Evolutionary conservation across 2,113 vertebrate species (phyloP).

Genomic region (Podilymbus podiceps): DNA sequence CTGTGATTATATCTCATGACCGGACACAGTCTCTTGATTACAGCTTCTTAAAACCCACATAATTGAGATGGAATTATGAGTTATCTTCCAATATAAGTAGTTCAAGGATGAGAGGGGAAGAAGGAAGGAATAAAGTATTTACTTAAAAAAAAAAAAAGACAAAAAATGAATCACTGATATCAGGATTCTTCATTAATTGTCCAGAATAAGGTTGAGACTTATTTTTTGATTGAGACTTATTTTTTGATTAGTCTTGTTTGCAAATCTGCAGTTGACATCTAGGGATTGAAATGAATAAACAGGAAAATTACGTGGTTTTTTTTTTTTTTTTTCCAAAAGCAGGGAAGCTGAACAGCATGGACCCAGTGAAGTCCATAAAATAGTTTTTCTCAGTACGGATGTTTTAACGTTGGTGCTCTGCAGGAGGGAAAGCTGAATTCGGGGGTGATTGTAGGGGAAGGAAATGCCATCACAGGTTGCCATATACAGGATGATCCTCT

Average conservation of each 20-base stretch:
- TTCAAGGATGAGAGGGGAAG: neutral
- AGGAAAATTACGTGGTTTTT: no score
- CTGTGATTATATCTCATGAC: neutral
- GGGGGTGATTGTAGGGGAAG: neutral
- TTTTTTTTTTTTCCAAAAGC: neutral
- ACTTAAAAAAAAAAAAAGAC: neutral
- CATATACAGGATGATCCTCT: neutral
- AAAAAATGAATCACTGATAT: rapidly evolving
- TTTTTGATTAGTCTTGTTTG: neutral
- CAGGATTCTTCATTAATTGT: neutral
- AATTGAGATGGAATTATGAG: neutral
- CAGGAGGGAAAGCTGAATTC: neutral
- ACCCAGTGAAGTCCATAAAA: neutral
- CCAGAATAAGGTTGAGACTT: neutral
- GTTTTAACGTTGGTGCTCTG: neutral
- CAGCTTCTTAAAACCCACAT: neutral
- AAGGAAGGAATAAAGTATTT: neutral
- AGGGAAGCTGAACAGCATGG: neutral
- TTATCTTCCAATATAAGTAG: neutral
- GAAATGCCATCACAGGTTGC: neutral
- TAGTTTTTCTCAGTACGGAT: neutral
- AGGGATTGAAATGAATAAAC: neutral
- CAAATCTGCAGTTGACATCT: neutral
- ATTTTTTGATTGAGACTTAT: neutral
- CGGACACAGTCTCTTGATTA: neutral